phyloP scores from a whole-genome alignment of 2,888 invertebrate species.

The Drosophila picticornis region DNA sequence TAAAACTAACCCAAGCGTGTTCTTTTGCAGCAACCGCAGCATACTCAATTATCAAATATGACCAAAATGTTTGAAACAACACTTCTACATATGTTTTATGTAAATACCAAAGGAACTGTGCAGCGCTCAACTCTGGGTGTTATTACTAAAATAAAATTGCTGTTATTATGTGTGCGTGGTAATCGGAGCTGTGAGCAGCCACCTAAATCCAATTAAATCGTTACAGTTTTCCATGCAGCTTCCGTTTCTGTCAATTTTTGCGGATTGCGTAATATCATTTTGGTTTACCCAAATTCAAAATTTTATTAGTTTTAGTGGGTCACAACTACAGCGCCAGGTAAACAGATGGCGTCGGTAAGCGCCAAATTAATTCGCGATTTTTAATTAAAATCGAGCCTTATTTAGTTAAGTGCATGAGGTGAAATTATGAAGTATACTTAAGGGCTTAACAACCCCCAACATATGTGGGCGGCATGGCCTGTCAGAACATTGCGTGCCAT shows the following conservation, averaged over 20 bases:
- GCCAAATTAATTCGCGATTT: constrained; percentile 56
- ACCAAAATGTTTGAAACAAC: background rate
- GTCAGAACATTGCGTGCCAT: constrained; percentile 48
- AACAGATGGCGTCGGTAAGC: constrained; percentile 30
- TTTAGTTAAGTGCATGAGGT: constrained; percentile 57
- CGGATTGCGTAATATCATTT: background rate
- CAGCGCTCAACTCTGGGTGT: background rate
- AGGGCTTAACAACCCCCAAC: background rate
- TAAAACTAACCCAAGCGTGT: background rate
- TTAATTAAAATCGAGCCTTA: constrained; percentile 66
- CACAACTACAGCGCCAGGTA: background rate
- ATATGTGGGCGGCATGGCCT: constrained; percentile 8
- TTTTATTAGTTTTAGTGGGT: constrained; percentile 26
- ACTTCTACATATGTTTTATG: background rate
- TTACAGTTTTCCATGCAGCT: background rate
- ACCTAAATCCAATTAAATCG: constrained; percentile 1
- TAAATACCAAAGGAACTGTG: background rate
- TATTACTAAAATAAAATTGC: background rate
- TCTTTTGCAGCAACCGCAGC: background rate
- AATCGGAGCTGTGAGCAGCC: background rate
- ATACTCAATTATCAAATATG: background rate
- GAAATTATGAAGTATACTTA: constrained; percentile 44
- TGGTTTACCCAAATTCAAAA: background rate
- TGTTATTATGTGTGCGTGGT: background rate
- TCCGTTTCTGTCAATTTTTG: background rate